Base-by-base conservation (phyloP, 1,140 invertebrate species). In the Temnothorax nylanderi region DNA sequence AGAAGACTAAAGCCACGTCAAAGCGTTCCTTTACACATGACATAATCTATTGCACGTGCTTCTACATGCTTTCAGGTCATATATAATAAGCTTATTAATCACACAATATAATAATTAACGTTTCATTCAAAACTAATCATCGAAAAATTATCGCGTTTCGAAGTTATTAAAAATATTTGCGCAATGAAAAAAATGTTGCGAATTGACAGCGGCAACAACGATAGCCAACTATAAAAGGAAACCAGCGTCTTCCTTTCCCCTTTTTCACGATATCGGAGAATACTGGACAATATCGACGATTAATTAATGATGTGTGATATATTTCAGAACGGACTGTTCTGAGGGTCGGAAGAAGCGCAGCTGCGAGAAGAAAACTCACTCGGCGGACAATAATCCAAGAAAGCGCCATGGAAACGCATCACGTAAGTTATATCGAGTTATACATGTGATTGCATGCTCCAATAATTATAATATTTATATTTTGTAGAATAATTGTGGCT, bases 261-360 rank as follows among this genome's bases (percentile, higher is more conserved):
- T 13, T 56, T 78, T 37, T 34, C 21, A 16, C 3, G 16, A 34
- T 58, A 82, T 2, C 6, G 16, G 37, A 11, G 4, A 75, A 75
- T 74, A 74, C 16, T n/a, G 18, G 5, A 34, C 10, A 18, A 74
- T 56, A 74, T 76, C 37, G 13, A 47, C 16, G 41, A 82, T 47
- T 82, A 60, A 74, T 82, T 82, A 82, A 56, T 81, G 69, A 60
- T n/a, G 13, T 54, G 26, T 13, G 32, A 82, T 82, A 47, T 82
- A 37, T 82, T 82, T 58, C 67, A 82, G 67, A 82, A 34, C 54
- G 11, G 3, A 58, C 13, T n/a, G 26, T 47, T 47, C 26, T 72
- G 54, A 82, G 54, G 21, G 11, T 74, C 67, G 16, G 18, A 82
- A 49, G 16, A 58, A 69, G n/a, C 34, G 34, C 34, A 56, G 34